Evolutionary conservation across 2,113 vertebrate genomes (phyloP).

Genomic region (Indicator indicator): DNA sequence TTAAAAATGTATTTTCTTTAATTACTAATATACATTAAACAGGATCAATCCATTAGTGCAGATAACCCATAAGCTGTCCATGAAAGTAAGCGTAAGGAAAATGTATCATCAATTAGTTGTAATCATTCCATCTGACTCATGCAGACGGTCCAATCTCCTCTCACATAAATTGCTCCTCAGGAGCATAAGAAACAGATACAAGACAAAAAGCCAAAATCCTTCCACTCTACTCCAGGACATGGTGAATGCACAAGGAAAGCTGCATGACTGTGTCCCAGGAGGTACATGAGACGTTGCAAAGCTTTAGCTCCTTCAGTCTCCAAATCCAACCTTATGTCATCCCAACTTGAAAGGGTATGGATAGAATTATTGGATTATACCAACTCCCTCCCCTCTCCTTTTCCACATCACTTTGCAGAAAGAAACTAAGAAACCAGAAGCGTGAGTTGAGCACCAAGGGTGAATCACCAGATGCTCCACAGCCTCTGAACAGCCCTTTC

Average conservation of each 20-base stretch:
- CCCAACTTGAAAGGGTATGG: not conserved
- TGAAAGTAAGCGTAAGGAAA: not conserved
- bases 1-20: conserved; percentile 62
- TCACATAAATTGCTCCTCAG: not conserved
- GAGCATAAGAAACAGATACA: rapidly evolving
- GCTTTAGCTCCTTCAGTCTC: not conserved
- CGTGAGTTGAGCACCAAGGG: not conserved
- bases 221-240: not conserved
- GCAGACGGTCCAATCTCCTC: not conserved
- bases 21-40: conserved; percentile 63
- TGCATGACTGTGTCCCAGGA: rapidly evolving
- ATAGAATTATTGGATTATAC: not conserved
- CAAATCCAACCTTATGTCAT: not conserved
- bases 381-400: not conserved
- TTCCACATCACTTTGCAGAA: not conserved
- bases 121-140: not conserved
- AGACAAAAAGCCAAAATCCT: not conserved
- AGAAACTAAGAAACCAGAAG: rapidly evolving
- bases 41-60: not conserved
- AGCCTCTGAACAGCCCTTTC: not conserved
- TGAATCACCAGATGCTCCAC: too few relatives aligned
- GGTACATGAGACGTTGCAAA: not conserved
- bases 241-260: not conserved
- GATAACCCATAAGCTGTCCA: conserved; percentile 7
- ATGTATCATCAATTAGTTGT: not conserved